Base-by-base conservation (phyloP, 2,113 vertebrate genomes). In the Ahaetulla prasina region DNA sequence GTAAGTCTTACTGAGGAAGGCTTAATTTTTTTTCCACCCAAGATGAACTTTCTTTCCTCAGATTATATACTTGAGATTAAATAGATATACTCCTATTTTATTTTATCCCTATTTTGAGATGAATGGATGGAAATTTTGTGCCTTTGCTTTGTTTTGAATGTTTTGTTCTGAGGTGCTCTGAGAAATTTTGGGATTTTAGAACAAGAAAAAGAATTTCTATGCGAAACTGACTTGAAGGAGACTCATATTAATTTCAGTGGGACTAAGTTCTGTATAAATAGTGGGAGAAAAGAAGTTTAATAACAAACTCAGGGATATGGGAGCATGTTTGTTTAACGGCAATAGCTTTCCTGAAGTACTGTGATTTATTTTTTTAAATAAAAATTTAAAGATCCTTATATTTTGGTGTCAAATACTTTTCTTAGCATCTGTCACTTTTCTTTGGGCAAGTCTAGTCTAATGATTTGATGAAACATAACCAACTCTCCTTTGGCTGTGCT, bases 221-320 rank as follows among this genome's bases (percentile, higher is more conserved):
- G 35, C 4, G 25, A 60, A 47, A 53, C 16, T 63, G 14, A 35
- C 20, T 87, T 49, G 43, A 5, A 87, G 8, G 20, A 20, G 9
- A 57, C 25, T 91, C 52, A 18, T 5, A 18, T 60, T 60, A 55
- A 89, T 35, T 14, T 45, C 30, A 54, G 1, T 54, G 60, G 86
- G 14, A 55, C 4, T 23, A 47, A 11, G 25, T 50, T 49, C 18
- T 53, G 49, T 39, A 6, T 84, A 43, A 54, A 60, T 23, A 23
- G 74, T 16, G 6, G n/a, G 30, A 53, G 27, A 22, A 23, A 39
- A 43, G 18, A 43, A 80, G 39, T n/a, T 35, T 74, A 74, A 22
- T 80, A 80, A 22, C 45, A 86, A 85, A 63, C 92, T 90, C 92
- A 92, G 88, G 92, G 80, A 89, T 43, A 16, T 90, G 39, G 53